Conservation (phyloP, 2,888 invertebrate species). For the Dimorphilus gyrociliatus region DNA sequence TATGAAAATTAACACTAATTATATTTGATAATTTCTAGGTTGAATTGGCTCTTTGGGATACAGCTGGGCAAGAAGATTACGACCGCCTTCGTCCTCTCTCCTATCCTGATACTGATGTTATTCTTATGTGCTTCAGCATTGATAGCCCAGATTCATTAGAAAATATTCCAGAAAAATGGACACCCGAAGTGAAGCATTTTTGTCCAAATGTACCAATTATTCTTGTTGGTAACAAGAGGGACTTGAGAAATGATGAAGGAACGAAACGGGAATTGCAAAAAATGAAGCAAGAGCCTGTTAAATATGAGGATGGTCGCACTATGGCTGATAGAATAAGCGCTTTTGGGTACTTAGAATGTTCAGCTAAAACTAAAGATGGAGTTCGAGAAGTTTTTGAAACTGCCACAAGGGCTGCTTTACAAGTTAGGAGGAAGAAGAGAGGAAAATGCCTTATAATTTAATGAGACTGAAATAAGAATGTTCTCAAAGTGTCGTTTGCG, state of each 20-base stretch:
- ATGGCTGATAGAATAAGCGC: conserved; percentile 98
- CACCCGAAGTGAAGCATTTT: conserved; percentile 17
- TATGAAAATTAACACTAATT: too few relatives aligned
- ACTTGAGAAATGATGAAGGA: conserved; percentile 79
- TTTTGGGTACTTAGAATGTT: conserved; percentile 93
- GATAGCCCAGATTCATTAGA: conserved; percentile 15
- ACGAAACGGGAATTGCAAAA: conserved; percentile 62
- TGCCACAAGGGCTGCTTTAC: conserved; percentile 88
- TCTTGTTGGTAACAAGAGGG: conserved; percentile 83
- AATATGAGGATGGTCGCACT: conserved; percentile 83
- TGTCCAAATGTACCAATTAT: conserved; percentile 82
- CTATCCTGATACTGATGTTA: conserved; percentile 66
- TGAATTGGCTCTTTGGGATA: conserved; percentile 24
- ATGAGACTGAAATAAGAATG: too few relatives aligned
- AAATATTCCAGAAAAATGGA: conserved; percentile 22
- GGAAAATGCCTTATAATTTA: conserved; percentile 26
- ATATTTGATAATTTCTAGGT: conserved; percentile 9
- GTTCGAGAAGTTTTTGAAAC: conserved; percentile 97
- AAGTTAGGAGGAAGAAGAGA: conserved; percentile 48
- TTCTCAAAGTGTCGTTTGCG: too few relatives aligned
- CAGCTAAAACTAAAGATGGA: conserved; percentile 97
- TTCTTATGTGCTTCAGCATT: conserved; percentile 20
- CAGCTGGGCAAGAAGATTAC: conserved; percentile 51
- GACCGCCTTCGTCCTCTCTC: conserved; percentile 81
- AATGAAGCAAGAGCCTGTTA: conserved; percentile 96